Base-by-base conservation (phyloP, 2,888 invertebrate species). In the Leucoma salicis region DNA sequence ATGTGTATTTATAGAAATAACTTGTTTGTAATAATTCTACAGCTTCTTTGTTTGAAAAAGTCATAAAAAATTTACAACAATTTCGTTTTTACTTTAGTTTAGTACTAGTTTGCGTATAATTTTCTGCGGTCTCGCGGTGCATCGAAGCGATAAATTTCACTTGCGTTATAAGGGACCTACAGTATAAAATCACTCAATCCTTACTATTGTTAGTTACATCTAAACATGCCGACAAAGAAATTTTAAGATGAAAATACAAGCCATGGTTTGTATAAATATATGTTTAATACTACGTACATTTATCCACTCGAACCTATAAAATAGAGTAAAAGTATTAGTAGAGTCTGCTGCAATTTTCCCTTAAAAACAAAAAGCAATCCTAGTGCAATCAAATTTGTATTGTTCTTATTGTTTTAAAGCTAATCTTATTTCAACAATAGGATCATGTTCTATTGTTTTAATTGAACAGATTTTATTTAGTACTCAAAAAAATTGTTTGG, bases 181-280 rank as follows among this genome's bases (percentile, higher is more conserved):
- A 73, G 69, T 80, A 80, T 83, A 76, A 81, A 86, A 86, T 86
- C 79, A 84, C 72, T 77, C 79, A 72, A 73, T 71, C 63, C 58
- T 41, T 40, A 41, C 50, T 45, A 63, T 72, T 66, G 65, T 63
- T 36, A 39, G 35, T 35, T 46, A 40, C 42, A 51, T 49, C 46
- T 59, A 60, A 58, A 52, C 55, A 63, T 49, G 68, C 86, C 84
- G 86, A 82, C 83, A 83, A 81, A 76, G 56, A 48, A 53, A 50
- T 50, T 55, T 55, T 45, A 49, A 43, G 37, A 42, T 58, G 42
- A 43, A 50, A 57, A 56, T 49, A 57, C 40, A 51, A 51, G 36
- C 18, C 42, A 14, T 3, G 5, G 7, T 27, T 32, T 39, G 15
- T 32, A 29, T 12, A 35, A 48, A 63, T 56, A 64, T 45, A 52